Conservation (phyloP, 2,113 vertebrate genomes). For the Cygnus atratus region DNA sequence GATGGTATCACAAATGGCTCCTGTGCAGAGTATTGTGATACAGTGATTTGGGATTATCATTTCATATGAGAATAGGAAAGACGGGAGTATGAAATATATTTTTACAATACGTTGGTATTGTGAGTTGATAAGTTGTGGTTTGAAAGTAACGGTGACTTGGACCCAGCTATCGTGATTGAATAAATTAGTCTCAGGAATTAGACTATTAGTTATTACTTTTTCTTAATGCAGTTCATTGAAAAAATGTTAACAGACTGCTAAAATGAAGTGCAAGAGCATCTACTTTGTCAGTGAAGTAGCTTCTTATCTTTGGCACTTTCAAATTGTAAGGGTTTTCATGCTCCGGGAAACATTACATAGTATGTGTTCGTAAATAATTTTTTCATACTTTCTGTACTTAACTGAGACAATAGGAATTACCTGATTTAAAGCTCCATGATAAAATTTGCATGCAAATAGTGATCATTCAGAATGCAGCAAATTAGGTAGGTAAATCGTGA, state of each 20-base stretch:
- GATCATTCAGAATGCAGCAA: not conserved
- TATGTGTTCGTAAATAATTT: not conserved
- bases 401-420: not conserved
- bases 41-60: constrained; percentile 26
- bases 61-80: not conserved
- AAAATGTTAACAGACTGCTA: not conserved
- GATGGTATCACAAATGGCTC: constrained; percentile 5
- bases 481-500: not conserved
- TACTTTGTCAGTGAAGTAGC: not conserved
- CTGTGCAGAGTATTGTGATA: not conserved
- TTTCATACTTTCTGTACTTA: not conserved
- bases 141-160: not conserved
- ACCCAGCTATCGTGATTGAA: not conserved
- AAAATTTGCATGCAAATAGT: not conserved
- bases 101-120: not conserved
- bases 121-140: not conserved
- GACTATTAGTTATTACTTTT: not conserved
- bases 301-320: not conserved
- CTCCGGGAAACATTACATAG: not conserved
- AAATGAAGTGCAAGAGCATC: not conserved
- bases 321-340: not conserved
- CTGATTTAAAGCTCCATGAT: not conserved
- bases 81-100: not conserved
- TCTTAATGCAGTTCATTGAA: not conserved
- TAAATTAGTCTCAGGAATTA: not conserved